Evolutionary conservation across 2,797 vertebrate genomes (phyloP), one percentile per base, ranked within the genome.

Genomic region (Cetoscarus ocellatus): DNA sequence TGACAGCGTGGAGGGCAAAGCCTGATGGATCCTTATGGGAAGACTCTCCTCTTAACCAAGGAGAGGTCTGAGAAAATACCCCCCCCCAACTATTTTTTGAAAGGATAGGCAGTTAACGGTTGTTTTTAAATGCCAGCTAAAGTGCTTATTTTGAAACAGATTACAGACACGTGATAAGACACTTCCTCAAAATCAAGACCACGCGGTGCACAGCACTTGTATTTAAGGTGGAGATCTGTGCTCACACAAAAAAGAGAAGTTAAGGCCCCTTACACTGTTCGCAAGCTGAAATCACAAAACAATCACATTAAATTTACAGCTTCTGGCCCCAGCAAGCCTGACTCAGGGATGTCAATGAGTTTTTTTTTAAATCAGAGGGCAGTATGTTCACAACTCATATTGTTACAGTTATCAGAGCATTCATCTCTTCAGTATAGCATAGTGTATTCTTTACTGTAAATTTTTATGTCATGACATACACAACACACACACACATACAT

Each of bases 151-250:
- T 74, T 81, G 44, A 72, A 57, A 70, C 39, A 5, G 19, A 70
- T 34, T 48, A 60, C 62, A 78, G 76, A 60, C 19, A 13, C 73
- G 51, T 70, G 50, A 84, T 51, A 38, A 19, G 50, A 63, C 6
- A 74, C 81, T 86, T 87, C 75, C 81, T 83, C 49, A 78, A 74
- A 66, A 27, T 0, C 15, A 19, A 35, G 42, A 48, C 68, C 35
- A 58, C 61, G 48, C 53, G 42, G 0, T 35, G 40, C 54, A 47
- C 8, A 60, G 45, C 10, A 45, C 1, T 73, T 6, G 17, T 64
- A 75, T 76, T 51, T 19, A 55, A 43, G 60, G 14, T 59, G 36
- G 14, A 69, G 67, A 15, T 78, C 36, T 63, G n/a, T 6, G 1
- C 13, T 49, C 15, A 44, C 7, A 49, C 10, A 17, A 44, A 85